Base-by-base conservation (phyloP, 1,140 invertebrate genomes). In the Ericerus pela region DNA sequence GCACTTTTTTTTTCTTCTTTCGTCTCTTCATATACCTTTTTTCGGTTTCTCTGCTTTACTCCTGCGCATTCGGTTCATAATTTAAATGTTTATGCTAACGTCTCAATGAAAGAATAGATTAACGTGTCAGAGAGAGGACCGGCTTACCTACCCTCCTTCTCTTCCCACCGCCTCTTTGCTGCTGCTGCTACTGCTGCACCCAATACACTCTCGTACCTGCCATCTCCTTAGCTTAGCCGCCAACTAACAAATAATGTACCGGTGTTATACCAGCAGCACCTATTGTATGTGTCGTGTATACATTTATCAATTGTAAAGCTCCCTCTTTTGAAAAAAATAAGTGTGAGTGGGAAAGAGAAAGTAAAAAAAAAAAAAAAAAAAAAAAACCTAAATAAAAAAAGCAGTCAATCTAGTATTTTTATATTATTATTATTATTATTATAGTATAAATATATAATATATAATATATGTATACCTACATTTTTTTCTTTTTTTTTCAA, bases 81-180 rank as follows among this genome's bases (percentile, higher is more conserved):
- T 47, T 22, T 47, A 47, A 47, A 47, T 47, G 41, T 47, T 47
- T 47, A 47, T 47, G 41, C 41, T 47, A 47, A 47, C 41, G 16
- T 47, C 41, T 47, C 41, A 47, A 47, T 47, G 41, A 47, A 22
- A 47, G 41, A 47, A 47, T 47, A 47, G 41, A 47, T 47, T 47
- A 47, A 24, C 41, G 41, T 47, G 41, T 47, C 41, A 47, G 41
- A 47, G 26, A 24, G n/a, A n/a, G n/a, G n/a, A n/a, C n/a, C n/a
- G n/a, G n/a, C n/a, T n/a, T n/a, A n/a, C 26, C 36, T 38, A 38
- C 20, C 41, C 41, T 24, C 41, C 4, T 24, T 16, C 11, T 24
- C 20, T 47, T 4, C 20, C 20, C 20, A 3, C 16, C 41, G n/a
- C n/a, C n/a, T n/a, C n/a, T n/a, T n/a, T n/a, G n/a, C n/a, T n/a